These are phyloP conservation scores for Apantesis nais DNA, from an alignment of 2,888 invertebrate genomes.

Conservation along the genomic window DNA sequence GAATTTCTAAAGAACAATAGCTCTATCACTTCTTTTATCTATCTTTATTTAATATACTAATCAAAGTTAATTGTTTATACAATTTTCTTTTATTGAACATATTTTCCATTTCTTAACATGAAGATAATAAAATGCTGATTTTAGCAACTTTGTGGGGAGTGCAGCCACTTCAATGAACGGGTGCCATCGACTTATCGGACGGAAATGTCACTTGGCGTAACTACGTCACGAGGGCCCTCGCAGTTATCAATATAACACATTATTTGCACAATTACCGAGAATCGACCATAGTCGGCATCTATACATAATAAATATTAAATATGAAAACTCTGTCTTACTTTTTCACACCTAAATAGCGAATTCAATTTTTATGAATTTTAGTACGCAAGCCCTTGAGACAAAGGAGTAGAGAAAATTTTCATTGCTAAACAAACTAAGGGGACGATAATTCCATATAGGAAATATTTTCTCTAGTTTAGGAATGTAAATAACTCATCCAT, in stretches of 20 bases:
- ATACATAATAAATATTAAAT: not conserved
- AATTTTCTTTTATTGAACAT: not conserved
- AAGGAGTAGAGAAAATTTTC: no score
- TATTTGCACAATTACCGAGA: slow-evolving; percentile 50
- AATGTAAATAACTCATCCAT: not conserved
- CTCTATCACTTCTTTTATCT: not conserved
- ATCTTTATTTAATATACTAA: no score
- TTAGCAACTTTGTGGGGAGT: slow-evolving; percentile 9
- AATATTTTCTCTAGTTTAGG: not conserved
- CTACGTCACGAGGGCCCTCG: slow-evolving; percentile 63
- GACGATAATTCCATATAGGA: no score
- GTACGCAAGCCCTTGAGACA: no score
- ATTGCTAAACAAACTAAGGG: no score
- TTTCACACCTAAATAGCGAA: not conserved
- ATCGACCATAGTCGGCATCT: slow-evolving; percentile 3
- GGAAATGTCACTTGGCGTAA: slow-evolving; percentile 77
- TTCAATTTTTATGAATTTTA: not conserved
- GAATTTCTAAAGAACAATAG: not conserved
- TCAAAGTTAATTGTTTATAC: not conserved
- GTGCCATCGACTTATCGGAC: slow-evolving; percentile 63
- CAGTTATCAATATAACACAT: slow-evolving; percentile 57
- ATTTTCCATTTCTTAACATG: not conserved
- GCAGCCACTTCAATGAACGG: slow-evolving; percentile 6
- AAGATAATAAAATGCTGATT: slow-evolving; percentile 5
- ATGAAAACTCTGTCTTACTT: not conserved